Evolutionary conservation across 1,140 invertebrate genomes (phyloP).

Genomic region (Luehdorfia chinensis): DNA sequence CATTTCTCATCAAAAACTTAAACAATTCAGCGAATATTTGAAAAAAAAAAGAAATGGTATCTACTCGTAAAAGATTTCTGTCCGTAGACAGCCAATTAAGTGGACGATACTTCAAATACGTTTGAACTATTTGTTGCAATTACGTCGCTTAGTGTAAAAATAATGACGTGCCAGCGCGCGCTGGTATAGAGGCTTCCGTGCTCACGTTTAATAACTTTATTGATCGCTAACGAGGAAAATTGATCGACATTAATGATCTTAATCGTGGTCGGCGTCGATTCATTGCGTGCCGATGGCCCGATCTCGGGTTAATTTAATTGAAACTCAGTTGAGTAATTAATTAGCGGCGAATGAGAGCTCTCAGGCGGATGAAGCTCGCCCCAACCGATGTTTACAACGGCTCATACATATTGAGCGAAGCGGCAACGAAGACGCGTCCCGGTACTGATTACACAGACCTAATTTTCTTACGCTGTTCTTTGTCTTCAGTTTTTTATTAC

Average conservation of each 20-base stretch:
- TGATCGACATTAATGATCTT: slow-evolving; percentile 70
- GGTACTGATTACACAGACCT: too few relatives aligned
- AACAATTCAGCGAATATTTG: too few relatives aligned
- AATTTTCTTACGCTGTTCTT: too few relatives aligned
- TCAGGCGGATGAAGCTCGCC: slow-evolving; percentile 44
- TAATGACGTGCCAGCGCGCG: slow-evolving; percentile 18
- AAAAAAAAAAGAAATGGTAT: too few relatives aligned
- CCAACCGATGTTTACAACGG: slow-evolving; percentile 47
- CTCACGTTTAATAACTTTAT: slow-evolving; percentile 57
- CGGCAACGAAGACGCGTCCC: too few relatives aligned
- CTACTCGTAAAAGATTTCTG: too few relatives aligned
- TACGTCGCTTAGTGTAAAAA: slow-evolving; percentile 1
- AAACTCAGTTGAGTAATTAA: slow-evolving; percentile 71
- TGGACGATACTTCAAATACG: too few relatives aligned
- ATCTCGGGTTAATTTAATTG: slow-evolving; percentile 68
- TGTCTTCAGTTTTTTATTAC: too few relatives aligned
- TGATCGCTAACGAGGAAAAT: slow-evolving; percentile 61
- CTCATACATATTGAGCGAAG: slow-evolving; percentile 50
- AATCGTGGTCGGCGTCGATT: slow-evolving; percentile 57
- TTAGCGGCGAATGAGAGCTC: slow-evolving; percentile 66
- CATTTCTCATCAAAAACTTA: too few relatives aligned
- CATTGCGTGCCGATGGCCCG: slow-evolving; percentile 62
- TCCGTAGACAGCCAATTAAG: too few relatives aligned
- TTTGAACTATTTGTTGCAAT: slow-evolving; percentile 6
- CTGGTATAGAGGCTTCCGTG: slow-evolving; percentile 25